A percentile compares a stretch with the other conserved stretches of the same genome.
Evolutionary conservation across 2,888 invertebrate species (phyloP).

Genomic region (Sicus ferrugineus): DNA sequence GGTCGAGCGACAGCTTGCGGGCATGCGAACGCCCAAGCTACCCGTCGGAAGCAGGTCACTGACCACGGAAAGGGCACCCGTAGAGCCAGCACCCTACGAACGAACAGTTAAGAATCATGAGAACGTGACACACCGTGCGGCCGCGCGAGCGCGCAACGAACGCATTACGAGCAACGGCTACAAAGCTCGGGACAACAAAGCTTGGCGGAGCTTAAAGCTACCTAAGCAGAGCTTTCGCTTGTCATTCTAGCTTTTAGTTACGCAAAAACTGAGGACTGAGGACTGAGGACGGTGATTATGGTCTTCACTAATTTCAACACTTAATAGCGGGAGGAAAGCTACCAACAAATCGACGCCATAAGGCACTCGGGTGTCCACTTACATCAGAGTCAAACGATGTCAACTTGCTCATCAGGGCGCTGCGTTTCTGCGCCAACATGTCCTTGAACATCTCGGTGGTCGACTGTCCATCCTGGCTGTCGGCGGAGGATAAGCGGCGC

Average conservation of each 20-base stretch:
- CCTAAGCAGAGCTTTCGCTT: not conserved
- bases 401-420: conserved; percentile 83
- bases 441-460: conserved; percentile 94
- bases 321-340: not conserved
- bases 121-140: not conserved
- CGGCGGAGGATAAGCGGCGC: conserved; percentile 73
- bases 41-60: conserved; percentile 71
- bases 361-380: conserved; percentile 64
- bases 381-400: conserved; percentile 93
- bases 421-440: conserved; percentile 90
- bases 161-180: not conserved
- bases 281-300: not conserved
- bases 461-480: conserved; percentile 74
- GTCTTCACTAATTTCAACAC: not conserved
- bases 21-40: conserved; percentile 68
- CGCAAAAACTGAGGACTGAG: too few relatives aligned
- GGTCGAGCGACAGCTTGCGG: conserved; percentile 82
- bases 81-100: conserved; percentile 73
- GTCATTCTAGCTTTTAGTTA: not conserved
- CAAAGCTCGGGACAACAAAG: not conserved
- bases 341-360: not conserved
- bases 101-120: conserved; percentile 7
- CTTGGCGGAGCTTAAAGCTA: not conserved
- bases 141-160: not conserved
- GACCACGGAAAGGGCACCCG: conserved; percentile 65